Evolutionary conservation across 2,113 vertebrate species (phyloP).

Genomic region (Saccopteryx bilineata): DNA sequence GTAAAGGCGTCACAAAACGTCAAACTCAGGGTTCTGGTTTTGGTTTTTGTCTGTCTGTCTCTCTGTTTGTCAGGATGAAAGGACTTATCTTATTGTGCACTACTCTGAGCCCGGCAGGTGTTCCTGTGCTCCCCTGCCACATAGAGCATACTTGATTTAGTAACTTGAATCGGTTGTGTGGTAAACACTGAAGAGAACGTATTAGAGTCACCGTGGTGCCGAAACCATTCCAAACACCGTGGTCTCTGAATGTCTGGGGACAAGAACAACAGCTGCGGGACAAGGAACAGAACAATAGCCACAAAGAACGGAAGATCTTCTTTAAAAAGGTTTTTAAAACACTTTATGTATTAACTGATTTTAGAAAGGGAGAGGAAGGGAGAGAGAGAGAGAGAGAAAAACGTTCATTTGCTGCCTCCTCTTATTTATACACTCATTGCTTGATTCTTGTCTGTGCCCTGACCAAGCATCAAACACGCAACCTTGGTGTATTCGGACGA

Average conservation of each 20-base stretch:
- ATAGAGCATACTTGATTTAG: conserved; percentile 15
- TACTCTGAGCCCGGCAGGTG: conserved; percentile 9
- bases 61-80: neutral
- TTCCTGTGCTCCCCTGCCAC: conserved; percentile 35
- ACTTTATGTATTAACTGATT: too few relatives aligned
- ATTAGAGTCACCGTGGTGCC: neutral
- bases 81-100: neutral
- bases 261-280: neutral
- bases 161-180: conserved; percentile 3
- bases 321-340: neutral
- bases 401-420: too few relatives aligned
- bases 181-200: conserved; percentile 30
- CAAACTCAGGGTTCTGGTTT: neutral
- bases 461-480: too few relatives aligned
- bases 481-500: too few relatives aligned
- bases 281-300: neutral
- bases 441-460: too few relatives aligned
- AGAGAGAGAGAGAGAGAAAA: too few relatives aligned
- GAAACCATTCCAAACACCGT: neutral
- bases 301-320: neutral
- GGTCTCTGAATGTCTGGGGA: neutral
- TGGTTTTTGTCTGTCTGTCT: neutral
- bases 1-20: conserved; percentile 16
- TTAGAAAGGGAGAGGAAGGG: too few relatives aligned
- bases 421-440: too few relatives aligned